Percentiles rank a stretch among this genome's conserved stretches.
phyloP scores from a whole-genome alignment of 2,888 invertebrate species.

The Acanthococcus lagerstroemiae region DNA sequence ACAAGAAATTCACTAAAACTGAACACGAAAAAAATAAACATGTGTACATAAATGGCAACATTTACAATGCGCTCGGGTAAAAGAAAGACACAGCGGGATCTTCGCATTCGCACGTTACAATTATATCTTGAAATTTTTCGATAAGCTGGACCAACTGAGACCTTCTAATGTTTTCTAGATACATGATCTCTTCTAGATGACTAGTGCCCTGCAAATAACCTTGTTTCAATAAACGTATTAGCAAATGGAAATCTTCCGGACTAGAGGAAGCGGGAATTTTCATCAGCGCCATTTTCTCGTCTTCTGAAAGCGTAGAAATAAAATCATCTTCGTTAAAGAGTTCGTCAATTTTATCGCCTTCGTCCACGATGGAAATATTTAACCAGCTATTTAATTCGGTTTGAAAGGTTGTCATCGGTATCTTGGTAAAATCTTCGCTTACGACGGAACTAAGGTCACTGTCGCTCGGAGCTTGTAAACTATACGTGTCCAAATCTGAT shows the following conservation, averaged over 20 bases:
- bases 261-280: slow-evolving; percentile 64
- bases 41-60: no score
- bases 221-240: slow-evolving; percentile 43
- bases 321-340: slow-evolving; percentile 43
- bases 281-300: slow-evolving; percentile 54
- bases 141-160: slow-evolving; percentile 83
- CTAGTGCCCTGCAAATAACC: slow-evolving; percentile 84
- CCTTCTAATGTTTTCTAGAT: slow-evolving; percentile 80
- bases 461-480: slow-evolving; percentile 36
- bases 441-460: slow-evolving; percentile 39
- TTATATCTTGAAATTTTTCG: slow-evolving; percentile 85
- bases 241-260: slow-evolving; percentile 58
- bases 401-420: slow-evolving; percentile 35
- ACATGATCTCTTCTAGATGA: slow-evolving; percentile 97
- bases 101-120: slow-evolving; percentile 84
- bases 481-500: slow-evolving; percentile 25
- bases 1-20: no score
- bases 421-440: slow-evolving; percentile 36
- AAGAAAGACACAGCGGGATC: slow-evolving; percentile 67
- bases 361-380: slow-evolving; percentile 24
- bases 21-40: no score
- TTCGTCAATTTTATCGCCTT: slow-evolving; percentile 24
- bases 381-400: slow-evolving; percentile 32
- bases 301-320: slow-evolving; percentile 54
- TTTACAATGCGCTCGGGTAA: no score